Conservation (phyloP, 2,113 vertebrate species). For the Pachyramphus minor region DNA sequence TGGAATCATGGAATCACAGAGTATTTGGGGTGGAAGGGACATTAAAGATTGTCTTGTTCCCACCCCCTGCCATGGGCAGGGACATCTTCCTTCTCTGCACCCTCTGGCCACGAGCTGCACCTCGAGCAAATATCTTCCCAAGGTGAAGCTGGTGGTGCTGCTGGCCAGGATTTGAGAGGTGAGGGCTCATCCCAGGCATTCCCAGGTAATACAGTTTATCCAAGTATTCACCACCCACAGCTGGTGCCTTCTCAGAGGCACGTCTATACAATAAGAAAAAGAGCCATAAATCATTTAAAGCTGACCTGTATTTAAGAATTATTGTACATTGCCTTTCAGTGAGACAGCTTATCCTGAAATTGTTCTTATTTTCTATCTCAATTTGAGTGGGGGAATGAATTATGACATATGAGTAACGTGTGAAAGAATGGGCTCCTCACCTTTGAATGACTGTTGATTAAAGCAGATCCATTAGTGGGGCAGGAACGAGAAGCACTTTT, state of each 20-base stretch:
- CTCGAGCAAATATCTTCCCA: rapidly evolving
- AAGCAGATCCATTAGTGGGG: not conserved
- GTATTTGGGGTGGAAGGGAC: not conserved
- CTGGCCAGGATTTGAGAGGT: not conserved
- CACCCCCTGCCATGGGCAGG: not conserved
- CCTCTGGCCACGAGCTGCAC: not conserved
- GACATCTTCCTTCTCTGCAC: not conserved
- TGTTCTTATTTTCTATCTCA: not conserved
- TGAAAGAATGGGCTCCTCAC: not conserved
- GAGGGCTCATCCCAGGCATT: not conserved
- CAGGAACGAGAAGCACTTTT: not conserved
- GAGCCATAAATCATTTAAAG: rapidly evolving
- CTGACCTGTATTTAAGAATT: not conserved
- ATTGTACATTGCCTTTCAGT: not conserved
- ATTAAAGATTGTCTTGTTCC: rapidly evolving
- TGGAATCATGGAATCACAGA: rapidly evolving
- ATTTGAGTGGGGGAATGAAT: not conserved
- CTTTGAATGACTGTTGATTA: rapidly evolving
- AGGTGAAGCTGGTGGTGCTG: not conserved
- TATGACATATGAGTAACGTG: not conserved
- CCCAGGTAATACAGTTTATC: not conserved
- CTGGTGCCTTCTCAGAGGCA: not conserved
- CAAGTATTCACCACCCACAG: not conserved
- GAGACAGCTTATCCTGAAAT: not conserved
- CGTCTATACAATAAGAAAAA: rapidly evolving